Base-by-base conservation (phyloP, 2,888 invertebrate genomes). In the Aquatica leii region DNA sequence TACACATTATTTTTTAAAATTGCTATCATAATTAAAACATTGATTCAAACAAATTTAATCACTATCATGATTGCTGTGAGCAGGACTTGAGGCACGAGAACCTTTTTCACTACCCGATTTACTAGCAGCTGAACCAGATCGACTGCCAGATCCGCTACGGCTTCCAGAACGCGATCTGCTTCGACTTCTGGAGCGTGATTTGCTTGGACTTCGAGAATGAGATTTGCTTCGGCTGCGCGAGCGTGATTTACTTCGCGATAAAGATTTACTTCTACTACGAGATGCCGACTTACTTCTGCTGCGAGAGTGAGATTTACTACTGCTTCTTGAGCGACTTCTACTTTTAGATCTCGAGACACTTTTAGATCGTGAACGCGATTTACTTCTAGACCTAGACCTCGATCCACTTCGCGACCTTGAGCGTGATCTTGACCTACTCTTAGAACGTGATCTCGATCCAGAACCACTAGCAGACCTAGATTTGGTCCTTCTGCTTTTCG, bases 401-500 rank as follows among this genome's bases (percentile, higher is more conserved):
- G 79, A 78, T 5, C 77, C 66, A 43, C 80, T 80, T 35, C 77
- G 71, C 1, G 81, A 81, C 65, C 75, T 73, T 1, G 81, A 0
- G 77, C 57, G 63, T 0, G 83, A 82, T 18, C 59, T 78, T 0
- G 83, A 84, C 5, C 80, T 15, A 48, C 64, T 64, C 20, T 52
- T 61, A 17, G 81, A 82, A 37, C 80, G 71, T 0, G 81, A 80
- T 34, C 72, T 71, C 31, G 83, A 83, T 69, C 79, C 78, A 0
- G 83, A 82, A 1, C 80, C 71, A n/a, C 83, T 83, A 0, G 77
- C 73, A 65, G 72, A 82, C 34, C 59, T 78, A 0, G 84, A 84
- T 4, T 81, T 59, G 21, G 59, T 65, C 21, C 52, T 56, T 24
- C 75, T 66, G 5, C 76, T 74, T 12, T 75, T 68, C 4, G 82